phyloP scores from a whole-genome alignment of 2,797 vertebrate species.

The Galagoides demidoff region DNA sequence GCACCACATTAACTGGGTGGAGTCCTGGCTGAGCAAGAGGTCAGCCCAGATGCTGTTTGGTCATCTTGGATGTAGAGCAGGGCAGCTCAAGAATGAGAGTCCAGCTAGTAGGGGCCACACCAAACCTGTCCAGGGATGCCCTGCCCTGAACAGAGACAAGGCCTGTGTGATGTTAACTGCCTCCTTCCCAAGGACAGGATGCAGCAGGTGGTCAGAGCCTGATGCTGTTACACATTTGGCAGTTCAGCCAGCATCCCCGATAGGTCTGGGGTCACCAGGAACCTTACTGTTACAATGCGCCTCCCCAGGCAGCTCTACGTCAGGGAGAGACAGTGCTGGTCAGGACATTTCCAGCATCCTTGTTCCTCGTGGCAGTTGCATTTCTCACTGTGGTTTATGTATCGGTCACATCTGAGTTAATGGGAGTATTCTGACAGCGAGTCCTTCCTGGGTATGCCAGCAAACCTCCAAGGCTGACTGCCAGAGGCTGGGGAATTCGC shows the following conservation, averaged over 20 bases:
- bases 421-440: constrained; percentile 67
- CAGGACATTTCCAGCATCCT: neutral
- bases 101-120: neutral
- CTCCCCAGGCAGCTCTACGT: neutral
- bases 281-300: neutral
- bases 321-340: neutral
- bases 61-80: neutral
- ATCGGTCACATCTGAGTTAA: constrained; percentile 53
- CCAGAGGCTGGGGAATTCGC: constrained; percentile 59
- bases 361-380: neutral
- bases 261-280: neutral
- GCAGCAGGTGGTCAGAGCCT: neutral
- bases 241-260: neutral
- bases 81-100: neutral
- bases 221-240: neutral
- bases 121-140: neutral
- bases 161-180: neutral
- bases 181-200: neutral
- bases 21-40: neutral
- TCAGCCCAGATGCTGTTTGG: neutral
- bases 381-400: neutral
- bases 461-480: constrained; percentile 14
- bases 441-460: constrained; percentile 55
- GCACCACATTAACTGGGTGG: fast-evolving
- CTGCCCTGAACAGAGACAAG: neutral